Conservation (phyloP, 2,113 vertebrate species). For the Stigmatopora nigra region DNA sequence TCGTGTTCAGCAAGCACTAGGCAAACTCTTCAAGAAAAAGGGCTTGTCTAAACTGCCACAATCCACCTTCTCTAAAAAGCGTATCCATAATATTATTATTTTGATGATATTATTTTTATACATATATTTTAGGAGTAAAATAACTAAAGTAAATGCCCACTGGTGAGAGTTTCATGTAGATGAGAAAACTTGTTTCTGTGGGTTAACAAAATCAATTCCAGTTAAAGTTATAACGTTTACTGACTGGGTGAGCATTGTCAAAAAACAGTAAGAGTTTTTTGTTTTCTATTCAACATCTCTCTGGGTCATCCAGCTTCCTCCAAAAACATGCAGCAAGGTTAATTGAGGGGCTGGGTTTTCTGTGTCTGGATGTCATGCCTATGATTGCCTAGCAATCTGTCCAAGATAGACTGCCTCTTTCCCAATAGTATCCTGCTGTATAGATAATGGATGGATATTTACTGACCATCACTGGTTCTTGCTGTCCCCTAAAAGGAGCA, state of each 20-base stretch:
- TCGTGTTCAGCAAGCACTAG: not conserved
- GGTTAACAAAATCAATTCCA: slow-evolving; percentile 1
- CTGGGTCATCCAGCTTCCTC: slow-evolving; percentile 1
- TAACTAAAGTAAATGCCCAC: not conserved
- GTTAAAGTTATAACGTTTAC: slow-evolving; percentile 6
- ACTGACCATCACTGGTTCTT: not conserved
- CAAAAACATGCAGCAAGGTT: slow-evolving; percentile 2
- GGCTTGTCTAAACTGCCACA: not conserved
- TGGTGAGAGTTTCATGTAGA: slow-evolving; percentile 3
- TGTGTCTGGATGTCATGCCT: slow-evolving; percentile 1
- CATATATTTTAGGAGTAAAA: too few relatives aligned
- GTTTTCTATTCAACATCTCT: not conserved
- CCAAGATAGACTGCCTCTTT: not conserved
- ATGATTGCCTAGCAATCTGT: slow-evolving; percentile 7
- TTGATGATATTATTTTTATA: too few relatives aligned
- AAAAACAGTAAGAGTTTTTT: slow-evolving; percentile 1
- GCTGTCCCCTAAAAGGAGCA: not conserved
- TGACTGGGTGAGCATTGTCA: slow-evolving; percentile 3
- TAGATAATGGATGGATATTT: slow-evolving; percentile 6
- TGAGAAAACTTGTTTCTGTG: slow-evolving; percentile 1
- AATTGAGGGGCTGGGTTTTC: slow-evolving; percentile 6
- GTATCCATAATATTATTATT: not conserved
- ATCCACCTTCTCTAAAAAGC: not conserved
- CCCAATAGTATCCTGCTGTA: slow-evolving; percentile 8
- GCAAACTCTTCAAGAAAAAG: not conserved